Evolutionary conservation across 2,888 invertebrate genomes (phyloP), one percentile per base, ranked within the genome.

Genomic region (Epistrophe grossulariae): DNA sequence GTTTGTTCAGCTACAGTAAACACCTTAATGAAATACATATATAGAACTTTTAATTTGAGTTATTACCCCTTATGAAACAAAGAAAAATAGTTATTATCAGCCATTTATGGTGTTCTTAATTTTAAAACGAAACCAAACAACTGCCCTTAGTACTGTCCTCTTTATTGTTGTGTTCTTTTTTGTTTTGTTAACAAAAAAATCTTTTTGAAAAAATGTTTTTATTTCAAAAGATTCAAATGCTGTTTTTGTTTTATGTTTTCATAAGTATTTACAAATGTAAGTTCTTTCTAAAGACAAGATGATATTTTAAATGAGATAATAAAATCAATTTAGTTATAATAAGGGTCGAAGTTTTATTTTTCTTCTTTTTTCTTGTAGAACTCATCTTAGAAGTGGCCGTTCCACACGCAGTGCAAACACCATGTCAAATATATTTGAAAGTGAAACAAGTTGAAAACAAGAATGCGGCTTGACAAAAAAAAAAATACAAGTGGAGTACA

Each of bases 251-350:
- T 87, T 79, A 79, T 83, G 83, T 82, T 87, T 79, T 87, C 87
- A 83, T 79, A 87, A 79, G 74, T 76, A 79, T 83, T 79, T 83
- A 87, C 83, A 87, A 83, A 76, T 87, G 52, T 87, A 79, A 87
- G 87, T 87, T 87, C 83, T 83, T 87, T 87, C 79, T 87, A 87
- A 76, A 83, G 79, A 87, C 83, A 83, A 72, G 84, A 84, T 79
- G 80, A 84, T 80, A 84, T 84, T 84, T 81, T 81, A 81, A 85
- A 85, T 70, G 78, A 85, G 83, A 87, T 87, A 87, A 87, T 87
- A 87, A 87, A 87, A 83, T 78, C 40, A 85, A 78, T 74, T 82
- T 85, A 70, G 81, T 70, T 85, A 66, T 50, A 77, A 76, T 64
- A 76, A 17, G 8, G 8, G 3, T 13, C 35, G n/a, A 5, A 28